Percentiles rank a stretch among this genome's conserved stretches.
Evolutionary conservation across 1,140 invertebrate species (phyloP).

Genomic region (Leptonema lineaticorne): DNA sequence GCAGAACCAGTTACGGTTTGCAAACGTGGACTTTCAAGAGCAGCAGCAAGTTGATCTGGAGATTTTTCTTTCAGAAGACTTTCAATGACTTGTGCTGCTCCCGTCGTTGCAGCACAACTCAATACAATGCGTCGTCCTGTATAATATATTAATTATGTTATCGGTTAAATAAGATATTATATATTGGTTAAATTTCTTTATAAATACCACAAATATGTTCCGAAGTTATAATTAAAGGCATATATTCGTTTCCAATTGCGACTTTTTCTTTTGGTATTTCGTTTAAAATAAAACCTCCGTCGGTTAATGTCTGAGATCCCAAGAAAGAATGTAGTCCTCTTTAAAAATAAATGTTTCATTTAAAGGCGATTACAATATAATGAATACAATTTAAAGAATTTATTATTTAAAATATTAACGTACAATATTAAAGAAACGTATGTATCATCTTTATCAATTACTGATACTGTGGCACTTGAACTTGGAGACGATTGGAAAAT

Average conservation of each 20-base stretch:
- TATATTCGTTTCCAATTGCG: conserved; percentile 13
- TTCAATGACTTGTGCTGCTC: conserved; percentile 35
- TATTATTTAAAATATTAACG: conserved; percentile 48
- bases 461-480: conserved; percentile 61
- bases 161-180: not conserved
- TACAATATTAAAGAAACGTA: conserved; percentile 73
- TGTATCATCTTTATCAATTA: conserved; percentile 66
- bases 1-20: conserved; percentile 22
- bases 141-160: not conserved
- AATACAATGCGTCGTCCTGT: conserved; percentile 37
- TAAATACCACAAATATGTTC: conserved; percentile 37
- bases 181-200: not conserved
- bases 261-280: conserved; percentile 17
- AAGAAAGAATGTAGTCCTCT: conserved; percentile 58
- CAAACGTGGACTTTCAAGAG: conserved; percentile 33
- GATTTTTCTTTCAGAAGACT: conserved; percentile 21
- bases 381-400: not conserved
- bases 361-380: not conserved
- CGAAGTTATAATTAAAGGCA: conserved; percentile 36
- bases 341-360: conserved; percentile 36
- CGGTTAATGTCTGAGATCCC: conserved; percentile 55
- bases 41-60: conserved; percentile 19
- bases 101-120: conserved; percentile 36
- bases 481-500: conserved; percentile 42
- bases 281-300: conserved; percentile 52